A percentile compares a stretch with the other conserved stretches of the same genome.
Conservation (phyloP, 2,888 invertebrate species). For the Tetropium fuscum region DNA sequence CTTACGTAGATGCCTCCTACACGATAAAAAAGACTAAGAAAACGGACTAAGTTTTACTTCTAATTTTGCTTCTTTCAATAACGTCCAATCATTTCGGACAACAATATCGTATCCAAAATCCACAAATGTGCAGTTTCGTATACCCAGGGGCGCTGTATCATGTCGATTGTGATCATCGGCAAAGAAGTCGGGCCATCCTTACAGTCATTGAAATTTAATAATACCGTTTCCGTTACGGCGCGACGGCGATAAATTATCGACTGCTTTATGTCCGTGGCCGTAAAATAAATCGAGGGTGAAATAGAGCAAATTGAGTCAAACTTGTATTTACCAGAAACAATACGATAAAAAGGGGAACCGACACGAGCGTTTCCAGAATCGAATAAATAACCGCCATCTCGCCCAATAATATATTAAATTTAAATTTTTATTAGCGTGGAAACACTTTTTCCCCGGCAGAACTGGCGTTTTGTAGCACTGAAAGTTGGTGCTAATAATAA, state of each 20-base stretch:
- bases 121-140: no score
- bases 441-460: conserved; percentile 2
- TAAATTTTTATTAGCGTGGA: conserved; percentile 8
- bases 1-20: no score
- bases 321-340: conserved; percentile 23
- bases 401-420: conserved; percentile 15
- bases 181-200: background rate
- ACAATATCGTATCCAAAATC: no score
- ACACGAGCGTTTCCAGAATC: background rate
- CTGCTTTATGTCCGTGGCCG: conserved; percentile 1
- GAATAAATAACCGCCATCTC: conserved; percentile 1
- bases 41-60: no score
- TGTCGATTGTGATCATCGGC: no score
- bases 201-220: background rate
- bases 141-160: no score
- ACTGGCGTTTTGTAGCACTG: no score
- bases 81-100: no score
- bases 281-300: conserved; percentile 29
- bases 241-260: conserved; percentile 16
- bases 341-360: conserved; percentile 16
- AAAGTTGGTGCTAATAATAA: background rate
- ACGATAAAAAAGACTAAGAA: no score
- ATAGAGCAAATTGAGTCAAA: conserved; percentile 20
- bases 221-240: background rate
- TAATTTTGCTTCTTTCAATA: no score